Conservation (phyloP, 2,113 vertebrate genomes). For the Stictonetta naevosa region DNA sequence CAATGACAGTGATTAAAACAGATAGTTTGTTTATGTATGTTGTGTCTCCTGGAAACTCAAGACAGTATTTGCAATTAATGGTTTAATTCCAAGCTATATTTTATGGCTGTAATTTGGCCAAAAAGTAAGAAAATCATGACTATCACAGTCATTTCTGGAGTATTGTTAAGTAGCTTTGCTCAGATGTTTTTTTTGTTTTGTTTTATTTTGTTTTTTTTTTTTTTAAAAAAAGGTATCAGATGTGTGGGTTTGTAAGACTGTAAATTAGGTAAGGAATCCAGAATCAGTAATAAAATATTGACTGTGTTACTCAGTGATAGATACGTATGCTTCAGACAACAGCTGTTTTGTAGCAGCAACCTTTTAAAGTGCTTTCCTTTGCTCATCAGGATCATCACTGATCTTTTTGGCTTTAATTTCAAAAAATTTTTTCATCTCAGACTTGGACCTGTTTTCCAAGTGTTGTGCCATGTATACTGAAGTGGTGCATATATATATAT, state of each 20-base stretch:
- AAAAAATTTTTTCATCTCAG: not conserved
- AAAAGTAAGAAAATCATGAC: not conserved
- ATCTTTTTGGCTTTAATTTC: not conserved
- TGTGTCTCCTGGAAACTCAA: not conserved
- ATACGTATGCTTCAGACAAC: not conserved
- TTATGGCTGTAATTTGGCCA: not conserved
- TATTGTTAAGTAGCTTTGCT: not conserved
- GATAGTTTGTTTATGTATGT: not conserved
- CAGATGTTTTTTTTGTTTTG: not conserved
- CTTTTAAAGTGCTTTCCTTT: not conserved
- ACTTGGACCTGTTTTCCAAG: not conserved
- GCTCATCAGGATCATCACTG: not conserved
- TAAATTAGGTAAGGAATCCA: not conserved
- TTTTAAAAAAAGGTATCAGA: not conserved
- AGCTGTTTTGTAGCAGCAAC: not conserved
- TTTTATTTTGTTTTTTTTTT: too few relatives aligned
- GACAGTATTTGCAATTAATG: not conserved
- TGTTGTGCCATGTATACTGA: not conserved
- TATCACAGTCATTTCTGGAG: not conserved
- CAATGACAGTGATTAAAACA: not conserved
- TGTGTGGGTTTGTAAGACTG: not conserved
- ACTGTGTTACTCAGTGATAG: accelerated
- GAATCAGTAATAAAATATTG: not conserved
- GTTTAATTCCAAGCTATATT: not conserved
- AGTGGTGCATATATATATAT: not conserved